Evolutionary conservation across 1,140 invertebrate genomes (phyloP), one percentile per base, ranked within the genome.

Genomic region (Microplitis demolitor): DNA sequence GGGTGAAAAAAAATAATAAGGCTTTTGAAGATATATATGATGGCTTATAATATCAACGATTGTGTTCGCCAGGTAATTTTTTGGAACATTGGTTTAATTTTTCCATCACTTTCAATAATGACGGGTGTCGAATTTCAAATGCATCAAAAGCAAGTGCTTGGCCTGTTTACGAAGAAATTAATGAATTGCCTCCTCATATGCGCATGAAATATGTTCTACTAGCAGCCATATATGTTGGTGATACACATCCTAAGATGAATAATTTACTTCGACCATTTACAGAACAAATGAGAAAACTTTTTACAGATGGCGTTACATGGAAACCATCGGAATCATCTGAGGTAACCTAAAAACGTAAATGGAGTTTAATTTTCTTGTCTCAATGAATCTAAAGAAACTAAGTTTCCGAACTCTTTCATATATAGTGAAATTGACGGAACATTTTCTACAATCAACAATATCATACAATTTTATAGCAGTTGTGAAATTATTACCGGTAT

Each of bases 171-270:
- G 56, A 70, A 1, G 45, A 66, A 24, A 34, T 77, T 24, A 75
- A 77, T 63, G 37, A 39, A 39, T 39, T 39, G 3, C 9, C 37
- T 39, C 37, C 37, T 39, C 37, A 39, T 39, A 8, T 58, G 3
- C 50, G 75, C 16, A 75, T 75, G 56, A 68, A 68, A 16, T 53
- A 75, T 51, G 67, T 76, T 51, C 64, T 78, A 60, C 45, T 78
- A 5, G 74, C 70, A 3, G 74, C 72, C n/a, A 50, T 77, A 13
- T 76, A 45, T n/a, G 72, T 73, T 13, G 74, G 66, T 11, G n/a
- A 58, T 8, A 54, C 39, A 3, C 66, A 75, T 51, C 72, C 72
- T 39, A 45, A 11, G 16, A 6, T 14, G n/a, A n/a, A n/a, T n/a
- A n/a, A n/a, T n/a, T n/a, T n/a, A n/a, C n/a, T n/a, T n/a, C n/a